Percentiles rank a stretch among this genome's conserved stretches.
Evolutionary conservation across 2,888 invertebrate genomes (phyloP).

Genomic region (Andricus quercusramuli): DNA sequence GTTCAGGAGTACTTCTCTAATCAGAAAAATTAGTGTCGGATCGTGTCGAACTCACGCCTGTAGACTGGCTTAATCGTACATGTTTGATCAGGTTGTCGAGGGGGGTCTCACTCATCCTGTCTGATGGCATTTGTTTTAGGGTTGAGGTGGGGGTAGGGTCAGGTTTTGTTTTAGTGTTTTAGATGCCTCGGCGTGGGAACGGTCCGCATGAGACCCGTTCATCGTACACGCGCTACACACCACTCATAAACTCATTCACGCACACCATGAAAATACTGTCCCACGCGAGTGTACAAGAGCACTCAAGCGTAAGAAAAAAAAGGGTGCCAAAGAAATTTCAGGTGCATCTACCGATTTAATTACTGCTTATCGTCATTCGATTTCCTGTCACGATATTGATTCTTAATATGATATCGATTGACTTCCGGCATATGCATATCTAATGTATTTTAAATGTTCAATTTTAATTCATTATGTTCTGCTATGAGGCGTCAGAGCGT

Average conservation of each 20-base stretch:
- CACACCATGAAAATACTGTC: constrained; percentile 46
- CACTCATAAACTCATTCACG: constrained; percentile 36
- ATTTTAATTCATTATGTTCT: background rate
- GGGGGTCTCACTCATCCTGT: constrained; percentile 50
- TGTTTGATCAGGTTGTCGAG: constrained; percentile 66
- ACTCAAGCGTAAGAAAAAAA: constrained; percentile 43
- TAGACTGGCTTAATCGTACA: constrained; percentile 52
- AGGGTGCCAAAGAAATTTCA: constrained; percentile 49
- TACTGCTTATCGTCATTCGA: constrained; percentile 5
- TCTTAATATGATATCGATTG: constrained; percentile 3
- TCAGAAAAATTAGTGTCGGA: background rate
- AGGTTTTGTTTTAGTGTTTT: constrained; percentile 75
- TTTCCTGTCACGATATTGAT: constrained; percentile 38
- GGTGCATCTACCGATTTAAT: constrained; percentile 50
- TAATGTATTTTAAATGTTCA: constrained; percentile 10
- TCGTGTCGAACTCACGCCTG: constrained; percentile 12
- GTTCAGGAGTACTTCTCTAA: background rate
- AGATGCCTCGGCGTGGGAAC: constrained; percentile 75
- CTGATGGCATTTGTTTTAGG: constrained; percentile 62
- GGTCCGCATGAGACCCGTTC: constrained; percentile 62
- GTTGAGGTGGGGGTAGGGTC: constrained; percentile 46
- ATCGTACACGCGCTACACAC: constrained; percentile 52
- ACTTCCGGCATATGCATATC: constrained; percentile 6
- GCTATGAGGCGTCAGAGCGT: background rate
- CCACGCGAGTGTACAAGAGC: constrained; percentile 36